These are phyloP conservation scores for Troglohyphantes excavatus DNA, from an alignment of 2,888 invertebrate genomes.

Conservation along the genomic window DNA sequence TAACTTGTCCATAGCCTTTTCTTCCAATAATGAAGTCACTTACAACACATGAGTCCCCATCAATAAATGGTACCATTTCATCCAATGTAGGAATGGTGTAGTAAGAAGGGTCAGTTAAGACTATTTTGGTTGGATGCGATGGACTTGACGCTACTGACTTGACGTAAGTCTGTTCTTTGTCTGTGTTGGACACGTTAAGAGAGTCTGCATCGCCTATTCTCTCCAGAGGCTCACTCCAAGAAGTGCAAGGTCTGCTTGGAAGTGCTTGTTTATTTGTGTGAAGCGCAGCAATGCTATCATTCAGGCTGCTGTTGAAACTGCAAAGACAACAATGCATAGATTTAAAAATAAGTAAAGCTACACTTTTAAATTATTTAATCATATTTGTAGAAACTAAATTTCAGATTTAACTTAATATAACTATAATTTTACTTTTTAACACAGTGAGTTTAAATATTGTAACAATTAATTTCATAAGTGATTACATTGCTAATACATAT, in stretches of 20 bases:
- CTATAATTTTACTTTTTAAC: background rate
- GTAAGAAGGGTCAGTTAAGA: slow-evolving; percentile 91
- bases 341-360: background rate
- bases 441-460: no score
- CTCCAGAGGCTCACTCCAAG: slow-evolving; percentile 31
- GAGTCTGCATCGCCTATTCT: slow-evolving; percentile 23
- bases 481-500: no score
- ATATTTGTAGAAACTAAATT: background rate
- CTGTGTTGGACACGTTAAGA: background rate
- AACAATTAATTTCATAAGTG: no score
- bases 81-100: slow-evolving; percentile 94
- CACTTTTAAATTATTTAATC: background rate
- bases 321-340: slow-evolving; percentile 27
- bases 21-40: slow-evolving; percentile 94
- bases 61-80: slow-evolving; percentile 88
- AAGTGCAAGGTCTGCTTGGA: slow-evolving; percentile 80
- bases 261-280: slow-evolving; percentile 80
- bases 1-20: slow-evolving; percentile 94
- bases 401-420: background rate
- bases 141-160: background rate
- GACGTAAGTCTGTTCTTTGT: slow-evolving; percentile 12
- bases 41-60: slow-evolving; percentile 89
- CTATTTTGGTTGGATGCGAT: slow-evolving; percentile 89
- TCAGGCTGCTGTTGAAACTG: slow-evolving; percentile 29
- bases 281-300: slow-evolving; percentile 78